Conservation (phyloP, 1,140 invertebrate genomes). For the Oncopeltus fasciatus region DNA sequence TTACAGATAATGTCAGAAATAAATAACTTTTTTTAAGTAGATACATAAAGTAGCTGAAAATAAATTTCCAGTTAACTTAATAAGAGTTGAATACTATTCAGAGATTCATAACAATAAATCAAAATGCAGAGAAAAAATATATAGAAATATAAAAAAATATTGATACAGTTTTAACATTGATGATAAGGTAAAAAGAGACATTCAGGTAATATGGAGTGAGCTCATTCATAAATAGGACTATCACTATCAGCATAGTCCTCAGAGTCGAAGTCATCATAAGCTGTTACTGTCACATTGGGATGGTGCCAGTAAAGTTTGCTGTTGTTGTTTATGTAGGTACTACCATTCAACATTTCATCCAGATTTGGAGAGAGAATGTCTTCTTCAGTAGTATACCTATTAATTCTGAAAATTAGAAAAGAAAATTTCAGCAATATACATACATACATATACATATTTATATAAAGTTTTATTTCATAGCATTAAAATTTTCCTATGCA, state of each 20-base stretch:
- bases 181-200: background rate
- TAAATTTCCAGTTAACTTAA: background rate
- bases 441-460: too few species aligned
- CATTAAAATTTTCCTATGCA: too few species aligned
- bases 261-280: slow-evolving; percentile 14
- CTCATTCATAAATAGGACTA: slow-evolving; percentile 12
- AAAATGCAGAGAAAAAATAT: background rate
- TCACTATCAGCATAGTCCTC: slow-evolving; percentile 19
- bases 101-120: too few species aligned
- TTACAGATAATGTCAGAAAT: too few species aligned
- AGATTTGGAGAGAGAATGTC: slow-evolving; percentile 45
- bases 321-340: slow-evolving; percentile 18
- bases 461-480: too few species aligned
- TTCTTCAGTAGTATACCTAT: slow-evolving; percentile 32
- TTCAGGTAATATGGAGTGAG: background rate
- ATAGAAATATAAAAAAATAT: background rate
- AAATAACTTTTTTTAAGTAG: background rate
- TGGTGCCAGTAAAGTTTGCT: slow-evolving; percentile 13
- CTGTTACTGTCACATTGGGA: slow-evolving; percentile 13
- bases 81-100: too few species aligned
- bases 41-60: background rate
- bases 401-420: slow-evolving; percentile 39
- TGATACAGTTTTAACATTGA: background rate
- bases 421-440: background rate
- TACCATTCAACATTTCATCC: slow-evolving; percentile 36